Evolutionary conservation across 2,797 vertebrate species (phyloP).

Genomic region (Momotus momota): DNA sequence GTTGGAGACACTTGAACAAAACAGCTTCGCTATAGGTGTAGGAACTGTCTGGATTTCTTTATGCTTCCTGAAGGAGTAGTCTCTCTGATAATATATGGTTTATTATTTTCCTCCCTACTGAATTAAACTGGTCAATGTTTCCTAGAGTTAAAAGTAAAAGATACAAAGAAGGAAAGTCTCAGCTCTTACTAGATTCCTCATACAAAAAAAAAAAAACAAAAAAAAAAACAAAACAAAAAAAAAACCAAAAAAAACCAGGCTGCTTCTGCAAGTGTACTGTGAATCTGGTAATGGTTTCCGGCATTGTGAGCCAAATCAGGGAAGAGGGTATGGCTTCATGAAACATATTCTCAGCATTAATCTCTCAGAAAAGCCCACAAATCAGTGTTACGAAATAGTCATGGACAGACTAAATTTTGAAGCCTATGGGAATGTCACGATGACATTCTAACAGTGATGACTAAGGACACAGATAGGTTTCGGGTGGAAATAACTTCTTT

Average conservation of each 20-base stretch:
- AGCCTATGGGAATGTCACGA: background rate
- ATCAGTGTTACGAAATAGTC: background rate
- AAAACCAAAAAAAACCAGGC: fast-evolving
- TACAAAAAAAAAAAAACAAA: too few relatives aligned
- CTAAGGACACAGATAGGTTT: fast-evolving
- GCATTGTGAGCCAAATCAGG: background rate
- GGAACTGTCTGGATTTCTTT: background rate
- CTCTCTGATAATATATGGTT: background rate
- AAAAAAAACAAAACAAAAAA: too few relatives aligned
- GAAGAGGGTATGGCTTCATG: background rate
- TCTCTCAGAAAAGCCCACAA: background rate
- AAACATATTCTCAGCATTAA: background rate
- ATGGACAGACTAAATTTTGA: background rate
- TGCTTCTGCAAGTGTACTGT: background rate
- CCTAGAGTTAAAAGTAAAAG: background rate
- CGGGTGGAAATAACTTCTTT: background rate
- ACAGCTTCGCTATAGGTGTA: background rate
- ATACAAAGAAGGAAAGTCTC: background rate
- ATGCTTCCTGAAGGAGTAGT: background rate
- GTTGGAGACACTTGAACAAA: background rate
- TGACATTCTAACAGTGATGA: background rate
- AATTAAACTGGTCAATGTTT: background rate
- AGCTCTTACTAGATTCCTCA: fast-evolving
- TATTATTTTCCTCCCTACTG: background rate
- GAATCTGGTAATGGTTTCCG: background rate